Conservation (phyloP, 2,797 vertebrate genomes). For the Megaceryle alcyon region DNA sequence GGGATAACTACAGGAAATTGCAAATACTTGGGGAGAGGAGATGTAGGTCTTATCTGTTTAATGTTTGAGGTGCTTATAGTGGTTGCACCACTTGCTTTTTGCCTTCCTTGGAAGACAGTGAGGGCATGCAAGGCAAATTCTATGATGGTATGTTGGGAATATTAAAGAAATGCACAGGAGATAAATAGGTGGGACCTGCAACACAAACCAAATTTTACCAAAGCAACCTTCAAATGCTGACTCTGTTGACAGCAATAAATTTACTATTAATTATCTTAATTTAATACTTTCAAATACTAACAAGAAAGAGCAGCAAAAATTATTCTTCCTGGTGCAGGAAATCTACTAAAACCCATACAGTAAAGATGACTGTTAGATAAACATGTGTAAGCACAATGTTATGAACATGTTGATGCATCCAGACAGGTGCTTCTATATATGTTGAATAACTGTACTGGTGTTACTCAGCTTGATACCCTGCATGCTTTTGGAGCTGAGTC, state of each 20-base stretch:
- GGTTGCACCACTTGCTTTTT: not conserved
- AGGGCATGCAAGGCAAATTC: not conserved
- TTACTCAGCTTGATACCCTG: not conserved
- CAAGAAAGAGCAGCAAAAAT: not conserved
- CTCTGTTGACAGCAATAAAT: not conserved
- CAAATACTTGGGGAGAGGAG: not conserved
- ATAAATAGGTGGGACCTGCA: not conserved
- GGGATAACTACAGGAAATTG: not conserved
- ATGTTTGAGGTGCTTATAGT: not conserved
- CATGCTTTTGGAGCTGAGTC: not conserved
- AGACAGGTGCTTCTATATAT: not conserved
- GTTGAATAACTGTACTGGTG: not conserved
- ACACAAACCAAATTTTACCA: not conserved
- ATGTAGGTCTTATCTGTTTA: not conserved
- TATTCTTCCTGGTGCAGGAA: not conserved
- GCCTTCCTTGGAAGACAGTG: not conserved
- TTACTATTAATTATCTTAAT: not conserved
- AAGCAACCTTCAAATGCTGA: not conserved
- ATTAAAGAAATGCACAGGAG: not conserved
- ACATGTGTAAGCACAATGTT: rapidly evolving
- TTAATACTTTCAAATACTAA: not conserved
- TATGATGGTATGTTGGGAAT: not conserved
- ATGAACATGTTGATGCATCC: not conserved
- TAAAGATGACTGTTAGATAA: not conserved
- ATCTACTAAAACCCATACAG: not conserved